phyloP scores from a whole-genome alignment of 1,140 invertebrate species.

The Calliopsis andreniformis region DNA sequence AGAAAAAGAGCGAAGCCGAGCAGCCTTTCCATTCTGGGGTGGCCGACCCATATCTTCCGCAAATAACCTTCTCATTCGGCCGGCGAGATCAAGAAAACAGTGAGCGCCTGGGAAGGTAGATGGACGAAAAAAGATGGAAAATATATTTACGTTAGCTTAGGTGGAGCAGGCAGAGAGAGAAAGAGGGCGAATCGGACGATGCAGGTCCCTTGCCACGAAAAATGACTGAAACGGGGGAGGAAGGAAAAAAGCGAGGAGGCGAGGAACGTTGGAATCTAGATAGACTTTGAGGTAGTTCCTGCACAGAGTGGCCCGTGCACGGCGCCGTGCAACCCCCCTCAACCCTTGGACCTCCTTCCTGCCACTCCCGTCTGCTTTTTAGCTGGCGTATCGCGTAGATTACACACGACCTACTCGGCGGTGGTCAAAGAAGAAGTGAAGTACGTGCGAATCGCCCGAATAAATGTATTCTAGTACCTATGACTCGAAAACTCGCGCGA shows the following conservation, averaged over 20 bases:
- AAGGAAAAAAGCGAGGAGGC: slow-evolving; percentile 8
- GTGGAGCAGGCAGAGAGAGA: background rate
- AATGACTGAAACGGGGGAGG: slow-evolving; percentile 25
- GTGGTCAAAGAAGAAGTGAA: slow-evolving; percentile 62
- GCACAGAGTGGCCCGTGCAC: slow-evolving; percentile 25
- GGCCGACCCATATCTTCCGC: slow-evolving; percentile 69
- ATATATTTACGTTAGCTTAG: slow-evolving; percentile 27
- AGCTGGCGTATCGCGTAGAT: slow-evolving; percentile 42
- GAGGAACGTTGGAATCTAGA: slow-evolving; percentile 50
- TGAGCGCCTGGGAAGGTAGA: slow-evolving; percentile 39
- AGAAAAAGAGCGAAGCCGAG: slow-evolving; percentile 37
- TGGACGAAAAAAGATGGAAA: slow-evolving; percentile 17
- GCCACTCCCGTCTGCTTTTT: slow-evolving; percentile 36
- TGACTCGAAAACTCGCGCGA: slow-evolving; percentile 21
- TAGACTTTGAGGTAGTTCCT: slow-evolving; percentile 47
- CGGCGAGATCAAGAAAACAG: slow-evolving; percentile 56
- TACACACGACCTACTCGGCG: slow-evolving; percentile 55
- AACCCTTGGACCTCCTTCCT: background rate
- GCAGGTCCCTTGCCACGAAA: slow-evolving; percentile 32
- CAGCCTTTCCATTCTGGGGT: slow-evolving; percentile 54
- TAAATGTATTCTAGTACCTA: slow-evolving; percentile 43
- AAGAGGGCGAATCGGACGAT: slow-evolving; percentile 28
- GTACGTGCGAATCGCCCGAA: slow-evolving; percentile 50
- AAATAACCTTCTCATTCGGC: slow-evolving; percentile 61
- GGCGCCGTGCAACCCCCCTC: background rate